A percentile compares a stretch with the other conserved stretches of the same genome.
phyloP scores from a whole-genome alignment of 2,797 vertebrate species.

The Hoplostethus atlanticus region DNA sequence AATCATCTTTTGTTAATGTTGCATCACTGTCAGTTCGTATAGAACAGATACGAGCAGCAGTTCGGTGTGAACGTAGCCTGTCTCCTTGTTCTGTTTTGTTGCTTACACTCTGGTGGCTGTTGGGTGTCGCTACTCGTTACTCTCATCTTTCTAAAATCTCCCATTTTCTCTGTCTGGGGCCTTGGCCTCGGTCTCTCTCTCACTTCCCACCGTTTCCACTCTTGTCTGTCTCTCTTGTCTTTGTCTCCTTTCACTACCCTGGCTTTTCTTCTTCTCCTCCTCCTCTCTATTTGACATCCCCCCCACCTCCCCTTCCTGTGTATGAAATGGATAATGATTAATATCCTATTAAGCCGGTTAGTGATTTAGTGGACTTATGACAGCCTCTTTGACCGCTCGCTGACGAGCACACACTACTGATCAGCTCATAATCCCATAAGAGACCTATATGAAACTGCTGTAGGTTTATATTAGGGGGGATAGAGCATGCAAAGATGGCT shows the following conservation, averaged over 20 bases:
- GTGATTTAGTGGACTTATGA: slow-evolving; percentile 61
- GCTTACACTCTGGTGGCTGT: not conserved
- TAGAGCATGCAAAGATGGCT: not conserved
- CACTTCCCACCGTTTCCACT: slow-evolving; percentile 2
- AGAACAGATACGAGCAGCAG: not conserved
- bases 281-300: slow-evolving; percentile 1
- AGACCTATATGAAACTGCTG: slow-evolving; percentile 36
- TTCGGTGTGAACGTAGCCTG: not conserved
- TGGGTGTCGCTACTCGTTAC: not conserved
- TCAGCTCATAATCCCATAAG: slow-evolving; percentile 52
- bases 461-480: slow-evolving; percentile 6
- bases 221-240: slow-evolving; percentile 7
- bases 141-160: slow-evolving; percentile 26
- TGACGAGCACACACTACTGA: slow-evolving; percentile 42
- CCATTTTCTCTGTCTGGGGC: slow-evolving; percentile 17
- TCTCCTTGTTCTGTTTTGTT: slow-evolving; percentile 22
- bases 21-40: too few relatives aligned
- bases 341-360: slow-evolving; percentile 51
- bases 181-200: slow-evolving; percentile 5
- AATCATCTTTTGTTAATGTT: too few relatives aligned
- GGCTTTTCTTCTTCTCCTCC: slow-evolving; percentile 1
- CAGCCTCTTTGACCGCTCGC: slow-evolving; percentile 38
- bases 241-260: slow-evolving; percentile 8
- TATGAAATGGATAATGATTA: slow-evolving; percentile 35
- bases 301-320: slow-evolving; percentile 15